Evolutionary conservation across 2,888 invertebrate species (phyloP).

Genomic region (Callimorpha dominula): DNA sequence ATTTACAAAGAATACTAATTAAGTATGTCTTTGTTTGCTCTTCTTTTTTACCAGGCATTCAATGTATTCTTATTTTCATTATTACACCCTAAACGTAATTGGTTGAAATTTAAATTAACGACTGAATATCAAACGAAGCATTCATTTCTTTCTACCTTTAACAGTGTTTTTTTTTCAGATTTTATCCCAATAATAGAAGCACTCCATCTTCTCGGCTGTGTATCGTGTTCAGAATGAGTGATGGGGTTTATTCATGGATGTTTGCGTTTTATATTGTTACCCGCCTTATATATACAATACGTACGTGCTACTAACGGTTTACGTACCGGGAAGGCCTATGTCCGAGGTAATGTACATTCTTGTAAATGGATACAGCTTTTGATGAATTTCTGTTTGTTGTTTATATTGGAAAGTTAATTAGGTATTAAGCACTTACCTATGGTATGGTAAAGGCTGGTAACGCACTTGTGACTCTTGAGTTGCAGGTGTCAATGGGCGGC

Average conservation of each 20-base stretch:
- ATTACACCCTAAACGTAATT: neutral
- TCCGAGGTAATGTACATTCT: neutral
- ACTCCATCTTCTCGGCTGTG: constrained; percentile 19
- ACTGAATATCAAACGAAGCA: neutral
- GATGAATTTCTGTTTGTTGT: neutral
- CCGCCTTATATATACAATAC: constrained; percentile 5
- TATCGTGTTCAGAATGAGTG: constrained; percentile 12
- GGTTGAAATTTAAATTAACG: neutral
- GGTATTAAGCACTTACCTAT: neutral
- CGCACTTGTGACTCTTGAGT: too few species aligned
- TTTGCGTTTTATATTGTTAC: constrained; percentile 3
- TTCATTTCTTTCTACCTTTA: neutral
- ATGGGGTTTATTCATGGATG: constrained; percentile 17
- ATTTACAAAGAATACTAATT: too few species aligned
- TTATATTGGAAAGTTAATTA: neutral
- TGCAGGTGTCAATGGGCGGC: too few species aligned
- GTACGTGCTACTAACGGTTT: neutral
- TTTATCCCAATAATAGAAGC: constrained; percentile 15
- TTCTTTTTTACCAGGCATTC: neutral
- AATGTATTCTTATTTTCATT: neutral
- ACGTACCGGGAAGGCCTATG: neutral
- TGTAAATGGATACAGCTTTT: constrained; percentile 1
- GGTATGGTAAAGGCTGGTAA: too few species aligned
- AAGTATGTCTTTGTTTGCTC: too few species aligned
- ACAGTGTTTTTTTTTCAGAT: constrained; percentile 1